These are phyloP conservation scores for Brachionus asplanchnoidis DNA, from an alignment of 1,140 invertebrate genomes.

Conservation along the genomic window DNA sequence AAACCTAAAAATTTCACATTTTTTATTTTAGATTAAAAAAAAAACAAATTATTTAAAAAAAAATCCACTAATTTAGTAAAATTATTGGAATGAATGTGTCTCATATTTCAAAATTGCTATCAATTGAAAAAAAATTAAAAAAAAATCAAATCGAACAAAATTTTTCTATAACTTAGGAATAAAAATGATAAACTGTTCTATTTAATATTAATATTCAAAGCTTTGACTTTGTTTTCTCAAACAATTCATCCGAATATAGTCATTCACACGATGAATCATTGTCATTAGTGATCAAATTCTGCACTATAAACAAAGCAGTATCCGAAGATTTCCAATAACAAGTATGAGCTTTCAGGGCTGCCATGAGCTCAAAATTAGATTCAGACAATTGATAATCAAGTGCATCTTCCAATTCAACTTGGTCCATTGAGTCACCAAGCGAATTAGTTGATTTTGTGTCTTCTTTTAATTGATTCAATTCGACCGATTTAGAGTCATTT, in stretches of 20 bases:
- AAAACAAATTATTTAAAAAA: not conserved
- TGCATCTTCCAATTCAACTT: conserved; percentile 62
- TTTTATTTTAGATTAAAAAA: not conserved
- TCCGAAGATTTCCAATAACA: conserved; percentile 69
- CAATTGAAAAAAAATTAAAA: not conserved
- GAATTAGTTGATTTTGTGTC: not conserved
- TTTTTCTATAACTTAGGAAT: not conserved
- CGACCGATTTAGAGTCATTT: conserved; percentile 16
- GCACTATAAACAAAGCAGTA: conserved; percentile 66
- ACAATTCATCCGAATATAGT: not conserved
- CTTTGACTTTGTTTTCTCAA: not conserved
- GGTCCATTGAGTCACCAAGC: not conserved
- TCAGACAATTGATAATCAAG: conserved; percentile 66
- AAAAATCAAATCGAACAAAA: not conserved
- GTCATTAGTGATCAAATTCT: not conserved
- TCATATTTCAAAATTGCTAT: not conserved
- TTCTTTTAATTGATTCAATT: conserved; percentile 37
- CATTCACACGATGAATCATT: not conserved
- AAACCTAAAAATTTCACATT: not conserved
- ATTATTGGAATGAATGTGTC: not conserved
- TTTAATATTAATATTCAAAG: not conserved
- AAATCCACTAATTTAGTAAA: not conserved
- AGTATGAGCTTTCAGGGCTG: conserved; percentile 67
- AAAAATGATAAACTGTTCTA: not conserved
- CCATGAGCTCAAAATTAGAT: conserved; percentile 63